Percentiles rank a stretch among this genome's conserved stretches.
phyloP scores from a whole-genome alignment of 2,113 vertebrate species.

The Rattus norvegicus region DNA sequence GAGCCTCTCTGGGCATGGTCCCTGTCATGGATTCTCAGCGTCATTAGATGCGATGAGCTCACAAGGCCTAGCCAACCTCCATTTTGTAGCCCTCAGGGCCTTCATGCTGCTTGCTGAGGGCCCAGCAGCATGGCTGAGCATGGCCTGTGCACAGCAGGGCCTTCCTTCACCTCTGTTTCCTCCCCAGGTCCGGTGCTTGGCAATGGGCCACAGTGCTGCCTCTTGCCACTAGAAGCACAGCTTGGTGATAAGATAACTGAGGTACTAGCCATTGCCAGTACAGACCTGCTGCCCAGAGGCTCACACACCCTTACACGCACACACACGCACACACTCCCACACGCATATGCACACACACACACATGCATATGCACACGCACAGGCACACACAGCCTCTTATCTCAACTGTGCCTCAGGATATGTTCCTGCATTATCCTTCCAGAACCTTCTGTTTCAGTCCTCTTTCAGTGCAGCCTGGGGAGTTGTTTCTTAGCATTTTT shows the following conservation, averaged over 20 bases:
- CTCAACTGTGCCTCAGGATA: rapidly evolving
- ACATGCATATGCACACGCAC: too few relatives aligned
- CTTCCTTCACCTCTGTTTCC: too few relatives aligned
- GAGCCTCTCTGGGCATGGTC: not conserved
- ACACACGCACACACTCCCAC: too few relatives aligned
- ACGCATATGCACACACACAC: too few relatives aligned
- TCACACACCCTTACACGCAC: rapidly evolving
- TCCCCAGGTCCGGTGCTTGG: not conserved
- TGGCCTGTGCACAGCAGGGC: rapidly evolving
- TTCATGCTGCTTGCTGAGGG: not conserved
- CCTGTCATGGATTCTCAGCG: not conserved
- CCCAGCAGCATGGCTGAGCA: not conserved
- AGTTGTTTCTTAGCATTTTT: constrained; percentile 74
- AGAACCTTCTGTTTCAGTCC: not conserved
- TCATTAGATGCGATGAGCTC: not conserved
- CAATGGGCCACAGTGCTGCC: rapidly evolving
- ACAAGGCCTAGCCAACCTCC: not conserved
- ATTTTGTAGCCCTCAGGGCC: not conserved
- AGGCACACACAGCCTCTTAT: too few relatives aligned
- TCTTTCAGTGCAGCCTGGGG: constrained; percentile 60
- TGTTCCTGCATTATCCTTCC: rapidly evolving
- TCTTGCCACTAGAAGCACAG: not conserved
- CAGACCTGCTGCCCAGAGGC: not conserved
- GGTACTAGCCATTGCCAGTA: rapidly evolving
- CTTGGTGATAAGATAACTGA: not conserved